Percentiles rank a stretch among this genome's conserved stretches.
Conservation (phyloP, 2,797 vertebrate species). For the Artibeus jamaicensis region DNA sequence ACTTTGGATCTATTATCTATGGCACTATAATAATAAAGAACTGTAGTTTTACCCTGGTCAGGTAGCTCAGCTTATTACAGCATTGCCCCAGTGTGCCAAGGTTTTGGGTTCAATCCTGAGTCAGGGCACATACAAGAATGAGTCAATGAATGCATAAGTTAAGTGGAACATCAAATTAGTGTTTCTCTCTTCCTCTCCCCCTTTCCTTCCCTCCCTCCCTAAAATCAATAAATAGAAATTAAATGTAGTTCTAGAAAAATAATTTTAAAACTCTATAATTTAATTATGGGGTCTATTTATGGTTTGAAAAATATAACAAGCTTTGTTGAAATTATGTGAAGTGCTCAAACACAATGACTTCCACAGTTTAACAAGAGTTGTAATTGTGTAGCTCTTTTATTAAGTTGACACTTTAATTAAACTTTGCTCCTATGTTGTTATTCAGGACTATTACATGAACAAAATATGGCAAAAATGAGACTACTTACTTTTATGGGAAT, state of each 20-base stretch:
- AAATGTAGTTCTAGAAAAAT: background rate
- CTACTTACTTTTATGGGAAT: constrained; percentile 99
- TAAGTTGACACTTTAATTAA: background rate
- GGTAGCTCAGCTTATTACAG: background rate
- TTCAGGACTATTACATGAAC: constrained; percentile 94
- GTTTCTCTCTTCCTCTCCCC: background rate
- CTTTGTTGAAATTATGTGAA: background rate
- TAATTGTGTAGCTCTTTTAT: background rate
- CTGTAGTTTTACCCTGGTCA: background rate
- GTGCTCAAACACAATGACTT: background rate
- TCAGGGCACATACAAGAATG: background rate
- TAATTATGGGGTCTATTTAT: background rate
- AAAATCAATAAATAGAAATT: background rate
- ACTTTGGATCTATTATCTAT: background rate
- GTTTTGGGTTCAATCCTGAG: background rate
- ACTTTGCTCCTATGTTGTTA: constrained; percentile 22
- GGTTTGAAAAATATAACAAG: background rate
- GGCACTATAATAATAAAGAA: background rate
- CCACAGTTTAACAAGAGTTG: background rate
- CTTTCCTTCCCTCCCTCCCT: background rate
- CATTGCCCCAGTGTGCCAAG: background rate
- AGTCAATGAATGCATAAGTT: background rate
- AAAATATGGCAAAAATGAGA: constrained; percentile 98
- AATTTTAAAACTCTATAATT: background rate
- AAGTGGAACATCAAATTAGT: background rate